phyloP scores from a whole-genome alignment of 1,140 invertebrate species.

The Formica exsecta region DNA sequence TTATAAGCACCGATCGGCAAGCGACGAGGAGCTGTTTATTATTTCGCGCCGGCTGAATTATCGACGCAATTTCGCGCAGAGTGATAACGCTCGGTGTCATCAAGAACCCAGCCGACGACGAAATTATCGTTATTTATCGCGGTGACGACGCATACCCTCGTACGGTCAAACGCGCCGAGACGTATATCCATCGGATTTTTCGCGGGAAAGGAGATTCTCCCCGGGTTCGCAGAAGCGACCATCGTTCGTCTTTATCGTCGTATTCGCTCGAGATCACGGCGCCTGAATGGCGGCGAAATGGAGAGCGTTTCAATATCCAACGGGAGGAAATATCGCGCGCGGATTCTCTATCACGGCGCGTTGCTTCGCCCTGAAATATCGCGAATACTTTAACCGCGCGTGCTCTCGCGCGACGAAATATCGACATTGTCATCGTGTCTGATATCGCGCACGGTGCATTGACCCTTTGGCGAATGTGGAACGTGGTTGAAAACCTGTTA shows the following conservation, averaged over 20 bases:
- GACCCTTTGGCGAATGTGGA: conserved; percentile 58
- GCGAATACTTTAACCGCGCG: conserved; percentile 60
- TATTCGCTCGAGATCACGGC: not conserved
- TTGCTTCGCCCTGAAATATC: conserved; percentile 64
- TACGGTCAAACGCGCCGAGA: not conserved
- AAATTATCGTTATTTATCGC: conserved; percentile 48
- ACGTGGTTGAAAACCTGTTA: conserved; percentile 70
- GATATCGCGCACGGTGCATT: conserved; percentile 51
- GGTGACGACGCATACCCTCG: not conserved
- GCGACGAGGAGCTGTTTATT: conserved; percentile 21
- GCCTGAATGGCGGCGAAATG: not conserved
- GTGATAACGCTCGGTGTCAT: conserved; percentile 22
- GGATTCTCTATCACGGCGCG: conserved; percentile 27
- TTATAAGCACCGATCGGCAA: not conserved
- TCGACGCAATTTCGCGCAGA: conserved; percentile 30
- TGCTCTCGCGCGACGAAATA: conserved; percentile 50
- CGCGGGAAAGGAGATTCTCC: not conserved
- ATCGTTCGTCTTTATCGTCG: conserved; percentile 10
- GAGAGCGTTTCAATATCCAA: conserved; percentile 57
- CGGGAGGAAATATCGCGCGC: conserved; percentile 54
- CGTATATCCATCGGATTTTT: not conserved
- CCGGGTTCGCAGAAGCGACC: not conserved
- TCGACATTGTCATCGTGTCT: conserved; percentile 68
- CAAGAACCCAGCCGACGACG: not conserved
- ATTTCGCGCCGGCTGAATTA: conserved; percentile 42